Evolutionary conservation across 2,888 invertebrate species (phyloP), one percentile per base, ranked within the genome.

Genomic region (Hoplodrina ambigua): DNA sequence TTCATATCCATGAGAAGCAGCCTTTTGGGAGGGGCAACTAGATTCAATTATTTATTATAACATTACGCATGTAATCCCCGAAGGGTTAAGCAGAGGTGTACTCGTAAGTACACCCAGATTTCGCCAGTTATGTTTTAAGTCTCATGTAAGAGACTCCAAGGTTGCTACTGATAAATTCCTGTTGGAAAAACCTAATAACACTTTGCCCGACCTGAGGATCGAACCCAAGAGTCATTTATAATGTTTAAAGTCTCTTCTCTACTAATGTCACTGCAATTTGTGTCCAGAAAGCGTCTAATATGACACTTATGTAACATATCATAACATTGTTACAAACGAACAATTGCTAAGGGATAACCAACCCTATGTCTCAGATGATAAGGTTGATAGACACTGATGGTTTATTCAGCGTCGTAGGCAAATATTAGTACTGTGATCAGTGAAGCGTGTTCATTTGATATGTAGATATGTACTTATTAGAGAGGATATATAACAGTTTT

Each of bases 211-310:
- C 25, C 2, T 25, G 25, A 25, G 25, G 2, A 25, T 25, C 25
- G 25, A 25, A 25, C 25, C 54, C 53, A 33, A 19, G 19, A 37
- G 49, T 57, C 41, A 67, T 44, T 67, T 20, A 49, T 71, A 41
- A 60, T 60, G 50, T 68, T 46, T 63, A 44, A 77, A 80, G 66
- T 64, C 67, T 41, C 33, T 52, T 33, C 30, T 75, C 7, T 0
- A 33, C 33, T 33, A 54, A 67, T 69, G 57, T 72, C 53, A 58
- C n/a, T 13, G 20, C 57, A 69, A 80, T 73, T 80, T 75, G 70
- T 72, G 69, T 64, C 75, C 56, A 82, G 71, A 72, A 75, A 84
- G 71, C 71, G 72, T 49, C 56, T 76, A 64, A 79, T 74, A 65
- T 72, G 19, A 33, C 65, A 66, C 53, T 57, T 67, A 73, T 17